Conservation (phyloP, 1,140 invertebrate species). For the Plutomurus gul region DNA sequence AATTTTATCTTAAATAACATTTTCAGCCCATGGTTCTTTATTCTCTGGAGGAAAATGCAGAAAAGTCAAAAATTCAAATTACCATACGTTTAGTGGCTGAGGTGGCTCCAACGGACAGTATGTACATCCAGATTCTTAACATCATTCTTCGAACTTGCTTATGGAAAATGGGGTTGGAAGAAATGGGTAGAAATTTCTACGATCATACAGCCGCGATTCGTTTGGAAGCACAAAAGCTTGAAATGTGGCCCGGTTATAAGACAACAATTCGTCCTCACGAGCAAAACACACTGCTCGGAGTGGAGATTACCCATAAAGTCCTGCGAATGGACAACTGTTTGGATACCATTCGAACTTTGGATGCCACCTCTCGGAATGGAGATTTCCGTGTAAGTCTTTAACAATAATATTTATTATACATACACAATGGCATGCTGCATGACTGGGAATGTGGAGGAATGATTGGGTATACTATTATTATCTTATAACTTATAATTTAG, state of each 20-base stretch:
- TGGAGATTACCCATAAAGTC: conserved; percentile 77
- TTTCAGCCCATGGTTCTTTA: too few relatives aligned
- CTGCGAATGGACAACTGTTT: conserved; percentile 65
- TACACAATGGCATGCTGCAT: too few relatives aligned
- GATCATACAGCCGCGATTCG: conserved; percentile 56
- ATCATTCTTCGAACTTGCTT: conserved; percentile 73
- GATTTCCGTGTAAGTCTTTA: too few relatives aligned
- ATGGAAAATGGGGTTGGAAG: conserved; percentile 59
- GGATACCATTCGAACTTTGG: conserved; percentile 62
- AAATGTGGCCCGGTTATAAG: conserved; percentile 74
- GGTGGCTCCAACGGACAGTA: conserved; percentile 3
- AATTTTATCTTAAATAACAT: not conserved
- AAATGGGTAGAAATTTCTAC: conserved; percentile 64
- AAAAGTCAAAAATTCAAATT: conserved; percentile 14
- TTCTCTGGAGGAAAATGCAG: conserved; percentile 17
- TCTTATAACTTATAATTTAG: too few relatives aligned
- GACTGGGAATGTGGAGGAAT: too few relatives aligned
- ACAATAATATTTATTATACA: too few relatives aligned
- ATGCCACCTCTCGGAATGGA: too few relatives aligned
- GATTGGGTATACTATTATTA: too few relatives aligned
- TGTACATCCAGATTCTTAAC: conserved; percentile 69
- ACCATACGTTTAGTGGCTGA: not conserved
- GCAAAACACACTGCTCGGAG: conserved; percentile 69
- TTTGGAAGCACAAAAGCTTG: conserved; percentile 62
- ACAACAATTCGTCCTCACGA: conserved; percentile 81